Base-by-base conservation (phyloP, 2,888 invertebrate genomes). In the Pachymerium ferrugineum region DNA sequence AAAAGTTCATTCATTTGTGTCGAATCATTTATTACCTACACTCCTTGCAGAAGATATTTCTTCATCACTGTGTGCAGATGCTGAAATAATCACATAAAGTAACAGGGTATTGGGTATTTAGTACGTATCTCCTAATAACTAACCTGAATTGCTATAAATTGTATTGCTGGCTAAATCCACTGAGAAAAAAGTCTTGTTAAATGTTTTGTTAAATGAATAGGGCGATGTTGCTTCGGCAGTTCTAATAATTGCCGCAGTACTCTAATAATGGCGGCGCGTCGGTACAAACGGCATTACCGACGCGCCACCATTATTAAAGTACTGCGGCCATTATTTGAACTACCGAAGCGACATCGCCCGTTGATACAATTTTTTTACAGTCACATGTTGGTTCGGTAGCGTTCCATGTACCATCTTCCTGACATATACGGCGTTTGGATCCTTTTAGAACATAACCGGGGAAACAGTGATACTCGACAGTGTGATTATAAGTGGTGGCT, bases 381-480 rank as follows among this genome's bases (percentile, higher is more conserved):
- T 92, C 89, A 81, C 94, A 94, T 76, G 85, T 86, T 0, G 94
- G 94, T 0, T 92, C 87, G 19, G 88, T 88, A 0, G 89, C 90
- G n/a, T 89, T 90, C 94, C 94, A 94, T 77, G 91, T 91, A 3
- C 93, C 94, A 74, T 89, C 88, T 54, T 86, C 86, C 75, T 88
- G 87, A 81, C 94, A 94, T n/a, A 87, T 86, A 35, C 77, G 67
- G 25, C 74, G 76, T 69, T 77, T 77, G 2, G 77, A 76, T 0
- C 79, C 79, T 10, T 76, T 72, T 10, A 93, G 86, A 80, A 90
- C 90, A 83, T 87, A 93, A 79, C 90, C 91, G 1, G 93, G 94
- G 74, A 94, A 83, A 80, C 95, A 95, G 80, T 94, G 93, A 82
- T 94, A 94, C 81, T 94, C 94, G 0, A 93, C 89, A 0, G 91